Percentiles rank a stretch among this genome's conserved stretches.
phyloP scores from a whole-genome alignment of 2,797 vertebrate genomes.

The Yasuhikotakia modesta region DNA sequence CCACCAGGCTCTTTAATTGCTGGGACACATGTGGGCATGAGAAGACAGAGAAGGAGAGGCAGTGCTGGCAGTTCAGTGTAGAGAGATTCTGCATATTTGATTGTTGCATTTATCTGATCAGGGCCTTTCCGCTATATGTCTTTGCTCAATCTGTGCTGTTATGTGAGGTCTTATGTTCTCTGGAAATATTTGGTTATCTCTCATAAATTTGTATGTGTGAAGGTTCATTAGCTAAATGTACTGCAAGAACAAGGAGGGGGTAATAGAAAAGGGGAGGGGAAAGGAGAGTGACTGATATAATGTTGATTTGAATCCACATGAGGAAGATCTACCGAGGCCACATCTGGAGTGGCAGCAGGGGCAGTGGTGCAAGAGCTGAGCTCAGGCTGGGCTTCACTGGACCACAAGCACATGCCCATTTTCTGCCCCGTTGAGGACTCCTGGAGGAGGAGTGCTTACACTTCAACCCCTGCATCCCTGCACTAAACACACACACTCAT shows the following conservation, averaged over 20 bases:
- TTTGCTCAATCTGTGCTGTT: constrained; percentile 39
- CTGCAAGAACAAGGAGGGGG: constrained; percentile 46
- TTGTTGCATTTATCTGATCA: background rate
- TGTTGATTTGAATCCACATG: constrained; percentile 69
- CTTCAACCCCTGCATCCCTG: constrained; percentile 63
- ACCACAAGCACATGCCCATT: constrained; percentile 83
- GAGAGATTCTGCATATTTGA: background rate
- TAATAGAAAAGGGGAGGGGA: constrained; percentile 4
- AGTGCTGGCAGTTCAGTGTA: background rate
- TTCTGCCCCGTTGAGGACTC: constrained; percentile 80
- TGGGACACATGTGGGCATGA: constrained; percentile 32
- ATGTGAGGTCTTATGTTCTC: constrained; percentile 29
- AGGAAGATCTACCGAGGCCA: constrained; percentile 66
- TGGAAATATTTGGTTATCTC: constrained; percentile 40
- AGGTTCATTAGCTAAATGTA: constrained; percentile 58
- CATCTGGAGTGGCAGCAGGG: constrained; percentile 78
- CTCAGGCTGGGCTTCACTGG: constrained; percentile 75
- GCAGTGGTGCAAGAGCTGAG: constrained; percentile 69
- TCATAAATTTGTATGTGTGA: constrained; percentile 61
- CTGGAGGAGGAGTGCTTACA: constrained; percentile 56
- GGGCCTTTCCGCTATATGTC: constrained; percentile 13
- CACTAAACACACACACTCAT: constrained; percentile 49
- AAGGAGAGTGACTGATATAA: constrained; percentile 69
- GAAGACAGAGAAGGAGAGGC: constrained; percentile 12
- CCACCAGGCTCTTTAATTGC: constrained; percentile 25